Conservation (phyloP, 2,888 invertebrate genomes). For the Amphipoea oculea region DNA sequence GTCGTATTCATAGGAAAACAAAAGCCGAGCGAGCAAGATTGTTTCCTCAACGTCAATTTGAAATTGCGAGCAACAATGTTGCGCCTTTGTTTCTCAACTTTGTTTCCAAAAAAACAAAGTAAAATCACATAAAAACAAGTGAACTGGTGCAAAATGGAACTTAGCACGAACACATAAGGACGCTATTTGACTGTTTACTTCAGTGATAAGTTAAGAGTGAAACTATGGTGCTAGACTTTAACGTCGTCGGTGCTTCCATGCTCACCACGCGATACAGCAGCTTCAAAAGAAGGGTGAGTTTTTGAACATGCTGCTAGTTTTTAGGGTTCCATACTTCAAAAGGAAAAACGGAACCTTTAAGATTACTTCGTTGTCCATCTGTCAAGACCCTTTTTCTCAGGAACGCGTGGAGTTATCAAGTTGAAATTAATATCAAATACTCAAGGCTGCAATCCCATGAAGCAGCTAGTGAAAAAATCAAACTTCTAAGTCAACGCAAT, state of each 20-base stretch:
- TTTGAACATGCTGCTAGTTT: background rate
- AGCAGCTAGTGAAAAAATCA: too few relatives aligned
- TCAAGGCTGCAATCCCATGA: too few relatives aligned
- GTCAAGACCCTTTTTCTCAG: too few relatives aligned
- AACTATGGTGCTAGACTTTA: slow-evolving; percentile 68
- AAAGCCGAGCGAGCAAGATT: background rate
- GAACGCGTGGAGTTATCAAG: too few relatives aligned
- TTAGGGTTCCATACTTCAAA: too few relatives aligned
- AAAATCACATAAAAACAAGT: background rate
- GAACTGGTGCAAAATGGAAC: background rate
- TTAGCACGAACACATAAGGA: background rate
- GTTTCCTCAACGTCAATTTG: background rate
- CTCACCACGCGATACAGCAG: slow-evolving; percentile 69
- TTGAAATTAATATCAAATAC: too few relatives aligned
- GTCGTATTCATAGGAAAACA: background rate
- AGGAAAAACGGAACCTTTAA: too few relatives aligned
- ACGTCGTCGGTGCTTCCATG: slow-evolving; percentile 67
- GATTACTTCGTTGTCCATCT: too few relatives aligned
- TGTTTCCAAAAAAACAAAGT: background rate
- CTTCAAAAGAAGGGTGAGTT: slow-evolving; percentile 71
- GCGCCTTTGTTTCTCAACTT: background rate
- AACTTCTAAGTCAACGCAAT: too few relatives aligned
- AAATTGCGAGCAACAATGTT: background rate
- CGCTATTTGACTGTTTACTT: background rate
- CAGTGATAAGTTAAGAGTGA: slow-evolving; percentile 23